A percentile compares a stretch with the other conserved stretches of the same genome.
phyloP scores from a whole-genome alignment of 1,140 invertebrate species.

The Cotesia chilonis region DNA sequence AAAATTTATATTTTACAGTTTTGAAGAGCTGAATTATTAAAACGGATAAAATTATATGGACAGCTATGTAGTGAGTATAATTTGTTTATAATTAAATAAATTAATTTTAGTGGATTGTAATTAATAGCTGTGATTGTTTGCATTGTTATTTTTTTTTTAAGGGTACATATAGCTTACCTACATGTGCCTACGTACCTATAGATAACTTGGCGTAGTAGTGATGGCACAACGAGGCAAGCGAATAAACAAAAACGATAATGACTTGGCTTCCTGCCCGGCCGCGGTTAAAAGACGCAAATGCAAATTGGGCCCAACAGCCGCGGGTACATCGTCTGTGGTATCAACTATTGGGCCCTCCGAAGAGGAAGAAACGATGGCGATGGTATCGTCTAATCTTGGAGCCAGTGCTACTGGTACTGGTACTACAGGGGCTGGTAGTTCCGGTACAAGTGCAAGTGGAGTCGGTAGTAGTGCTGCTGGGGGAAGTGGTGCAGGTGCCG shows the following conservation, averaged over 20 bases:
- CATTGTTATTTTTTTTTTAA: slow-evolving; percentile 40
- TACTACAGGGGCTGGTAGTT: slow-evolving; percentile 72
- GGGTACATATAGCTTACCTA: slow-evolving; percentile 60
- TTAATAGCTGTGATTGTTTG: slow-evolving; percentile 1
- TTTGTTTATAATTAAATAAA: background rate
- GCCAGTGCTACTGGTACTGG: slow-evolving; percentile 71
- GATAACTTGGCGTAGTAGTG: slow-evolving; percentile 63
- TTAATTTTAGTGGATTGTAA: background rate
- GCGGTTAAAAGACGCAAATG: slow-evolving; percentile 76
- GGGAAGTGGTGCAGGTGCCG: slow-evolving; percentile 51
- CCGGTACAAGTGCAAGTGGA: too few relatives aligned
- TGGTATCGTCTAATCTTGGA: slow-evolving; percentile 65
- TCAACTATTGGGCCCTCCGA: slow-evolving; percentile 73
- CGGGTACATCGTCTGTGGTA: slow-evolving; percentile 68
- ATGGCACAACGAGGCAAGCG: slow-evolving; percentile 78
- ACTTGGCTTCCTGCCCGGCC: slow-evolving; percentile 68
- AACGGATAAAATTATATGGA: slow-evolving; percentile 61
- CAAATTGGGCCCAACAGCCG: slow-evolving; percentile 67
- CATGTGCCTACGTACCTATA: slow-evolving; percentile 62
- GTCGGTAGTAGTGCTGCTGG: slow-evolving; percentile 63
- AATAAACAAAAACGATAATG: slow-evolving; percentile 74
- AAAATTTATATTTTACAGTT: slow-evolving; percentile 50
- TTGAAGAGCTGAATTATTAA: slow-evolving; percentile 52
- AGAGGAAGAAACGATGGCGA: slow-evolving; percentile 73
- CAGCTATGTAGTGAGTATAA: slow-evolving; percentile 64